These are phyloP conservation scores for Lithophane socia DNA, from an alignment of 2,888 invertebrate species.

Conservation along the genomic window DNA sequence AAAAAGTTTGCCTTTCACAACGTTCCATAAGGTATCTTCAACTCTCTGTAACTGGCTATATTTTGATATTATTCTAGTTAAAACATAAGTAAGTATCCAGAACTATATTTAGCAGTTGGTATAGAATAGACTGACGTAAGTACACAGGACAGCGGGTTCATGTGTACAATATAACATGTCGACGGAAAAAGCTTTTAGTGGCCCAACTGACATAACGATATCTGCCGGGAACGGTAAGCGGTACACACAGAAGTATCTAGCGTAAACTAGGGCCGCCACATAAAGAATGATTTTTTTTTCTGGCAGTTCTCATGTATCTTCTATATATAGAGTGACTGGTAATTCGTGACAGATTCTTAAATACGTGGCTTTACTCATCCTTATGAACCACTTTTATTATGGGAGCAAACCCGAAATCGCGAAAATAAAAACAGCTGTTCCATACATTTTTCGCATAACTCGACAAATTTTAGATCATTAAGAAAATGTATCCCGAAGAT, in stretches of 20 bases:
- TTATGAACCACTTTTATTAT: no score
- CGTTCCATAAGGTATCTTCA: neutral
- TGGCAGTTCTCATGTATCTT: neutral
- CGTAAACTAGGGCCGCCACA: slow-evolving; percentile 45
- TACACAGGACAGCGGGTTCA: slow-evolving; percentile 20
- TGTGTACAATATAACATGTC: slow-evolving; percentile 84
- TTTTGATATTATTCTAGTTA: neutral
- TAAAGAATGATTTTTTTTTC: neutral
- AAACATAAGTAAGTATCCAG: neutral
- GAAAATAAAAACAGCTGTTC: no score
- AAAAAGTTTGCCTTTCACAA: neutral
- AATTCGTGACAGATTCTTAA: no score
- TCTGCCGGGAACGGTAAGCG: slow-evolving; percentile 79
- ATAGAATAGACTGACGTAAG: slow-evolving; percentile 23
- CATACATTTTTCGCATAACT: no score
- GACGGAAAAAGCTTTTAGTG: slow-evolving; percentile 85
- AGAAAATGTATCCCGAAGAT: no score
- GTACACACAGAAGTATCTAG: slow-evolving; percentile 49
- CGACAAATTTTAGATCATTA: no score
- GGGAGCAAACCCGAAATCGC: no score
- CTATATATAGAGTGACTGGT: no score
- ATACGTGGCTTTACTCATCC: no score
- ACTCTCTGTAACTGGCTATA: neutral
- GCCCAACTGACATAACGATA: slow-evolving; percentile 71
- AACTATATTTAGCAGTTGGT: slow-evolving; percentile 10